Evolutionary conservation across 2,888 invertebrate genomes (phyloP).

Genomic region (Papilio elwesi): DNA sequence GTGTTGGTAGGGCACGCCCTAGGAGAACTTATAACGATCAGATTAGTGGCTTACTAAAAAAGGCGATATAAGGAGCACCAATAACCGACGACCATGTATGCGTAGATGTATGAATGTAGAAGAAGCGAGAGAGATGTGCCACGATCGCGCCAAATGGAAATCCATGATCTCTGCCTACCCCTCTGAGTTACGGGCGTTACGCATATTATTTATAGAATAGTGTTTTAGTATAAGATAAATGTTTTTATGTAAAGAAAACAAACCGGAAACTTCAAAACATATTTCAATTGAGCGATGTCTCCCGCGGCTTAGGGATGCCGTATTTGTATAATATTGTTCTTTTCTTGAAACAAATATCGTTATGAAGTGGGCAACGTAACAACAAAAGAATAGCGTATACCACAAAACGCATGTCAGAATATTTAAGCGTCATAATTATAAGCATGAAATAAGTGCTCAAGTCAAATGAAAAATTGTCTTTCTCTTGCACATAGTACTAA

Average conservation of each 20-base stretch:
- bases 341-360: conserved; percentile 30
- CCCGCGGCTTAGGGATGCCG: conserved; percentile 17
- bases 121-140: no score
- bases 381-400: conserved; percentile 16
- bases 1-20: no score
- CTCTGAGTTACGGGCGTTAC: no score
- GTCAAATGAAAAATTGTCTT: conserved; percentile 2
- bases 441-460: conserved; percentile 18
- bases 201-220: background rate
- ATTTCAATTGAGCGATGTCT: conserved; percentile 29
- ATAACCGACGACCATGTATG: no score
- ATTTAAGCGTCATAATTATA: background rate
- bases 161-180: no score
- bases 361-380: conserved; percentile 18
- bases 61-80: no score
- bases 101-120: no score
- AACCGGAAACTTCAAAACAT: conserved; percentile 21
- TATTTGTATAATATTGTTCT: conserved; percentile 22
- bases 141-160: no score
- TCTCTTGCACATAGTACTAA: background rate
- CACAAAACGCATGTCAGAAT: conserved; percentile 15
- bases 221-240: background rate
- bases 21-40: no score
- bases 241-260: background rate
- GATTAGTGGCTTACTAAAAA: no score